Conservation (phyloP, 1,140 invertebrate genomes). For the Saxidomus purpurata region DNA sequence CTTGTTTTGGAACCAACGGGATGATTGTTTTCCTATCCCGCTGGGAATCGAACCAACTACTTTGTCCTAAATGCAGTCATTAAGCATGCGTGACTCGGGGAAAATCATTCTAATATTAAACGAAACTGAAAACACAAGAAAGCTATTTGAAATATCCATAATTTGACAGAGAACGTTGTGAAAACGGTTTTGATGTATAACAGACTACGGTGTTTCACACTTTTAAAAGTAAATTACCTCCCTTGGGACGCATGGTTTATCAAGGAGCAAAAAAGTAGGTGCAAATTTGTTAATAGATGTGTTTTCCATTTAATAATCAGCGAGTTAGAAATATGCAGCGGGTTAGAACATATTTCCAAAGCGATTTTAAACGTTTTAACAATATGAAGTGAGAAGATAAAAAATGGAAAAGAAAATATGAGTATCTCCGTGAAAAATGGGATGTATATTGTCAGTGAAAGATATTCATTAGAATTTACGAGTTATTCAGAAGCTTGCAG, state of each 20-base stretch:
- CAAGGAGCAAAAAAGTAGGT: background rate
- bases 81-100: background rate
- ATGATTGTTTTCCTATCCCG: background rate
- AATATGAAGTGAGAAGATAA: background rate
- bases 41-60: background rate
- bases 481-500: no score
- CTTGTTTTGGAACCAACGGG: background rate
- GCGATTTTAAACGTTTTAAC: constrained; percentile 11
- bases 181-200: constrained; percentile 5
- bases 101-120: constrained; percentile 35
- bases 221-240: constrained; percentile 28
- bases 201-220: constrained; percentile 2
- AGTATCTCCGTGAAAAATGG: background rate
- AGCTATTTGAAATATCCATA: constrained; percentile 27
- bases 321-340: constrained; percentile 10
- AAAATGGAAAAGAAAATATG: background rate
- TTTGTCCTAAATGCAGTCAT: background rate
- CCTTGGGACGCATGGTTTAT: constrained; percentile 11
- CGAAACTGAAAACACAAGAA: background rate
- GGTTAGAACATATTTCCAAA: background rate
- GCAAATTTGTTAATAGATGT: constrained; percentile 21
- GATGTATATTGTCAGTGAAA: background rate
- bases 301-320: constrained; percentile 16
- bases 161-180: constrained; percentile 8
- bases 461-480: no score